Evolutionary conservation across 2,797 vertebrate species (phyloP).

Genomic region (Cyclopterus lumpus): DNA sequence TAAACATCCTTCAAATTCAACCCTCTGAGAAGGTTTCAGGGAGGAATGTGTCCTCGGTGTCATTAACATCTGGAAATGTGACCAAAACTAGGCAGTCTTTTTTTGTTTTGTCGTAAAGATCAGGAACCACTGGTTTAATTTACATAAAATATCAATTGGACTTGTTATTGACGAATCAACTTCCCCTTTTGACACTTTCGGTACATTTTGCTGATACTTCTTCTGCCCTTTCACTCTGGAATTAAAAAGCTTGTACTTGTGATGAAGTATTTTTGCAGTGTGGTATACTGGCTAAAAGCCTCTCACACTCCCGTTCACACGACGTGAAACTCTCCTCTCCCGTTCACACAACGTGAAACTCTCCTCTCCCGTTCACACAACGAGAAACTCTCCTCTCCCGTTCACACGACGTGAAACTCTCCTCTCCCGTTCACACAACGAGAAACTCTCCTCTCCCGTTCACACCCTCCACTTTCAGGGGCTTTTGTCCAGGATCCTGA

Average conservation of each 20-base stretch:
- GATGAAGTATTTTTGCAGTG: not conserved
- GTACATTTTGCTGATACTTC: not conserved
- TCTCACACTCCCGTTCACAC: not conserved
- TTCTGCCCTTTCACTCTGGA: not conserved
- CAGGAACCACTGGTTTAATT: not conserved
- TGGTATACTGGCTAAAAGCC: accelerated
- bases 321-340: too few relatives aligned
- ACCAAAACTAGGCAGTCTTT: not conserved
- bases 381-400: too few relatives aligned
- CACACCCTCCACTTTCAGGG: slow-evolving; percentile 32
- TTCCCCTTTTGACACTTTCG: not conserved
- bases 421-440: not conserved
- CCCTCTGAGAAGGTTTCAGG: not conserved
- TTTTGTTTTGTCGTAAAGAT: not conserved
- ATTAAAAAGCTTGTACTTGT: not conserved
- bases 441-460: not conserved
- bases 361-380: slow-evolving; percentile 16
- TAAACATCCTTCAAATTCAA: too few relatives aligned
- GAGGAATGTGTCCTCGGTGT: too few relatives aligned
- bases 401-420: too few relatives aligned
- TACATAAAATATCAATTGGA: too few relatives aligned
- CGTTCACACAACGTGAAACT: not conserved
- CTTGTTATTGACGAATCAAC: not conserved
- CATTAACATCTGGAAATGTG: not conserved
- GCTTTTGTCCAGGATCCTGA: slow-evolving; percentile 59